Conservation (phyloP, 2,113 vertebrate species). For the Accipiter virgatus region DNA sequence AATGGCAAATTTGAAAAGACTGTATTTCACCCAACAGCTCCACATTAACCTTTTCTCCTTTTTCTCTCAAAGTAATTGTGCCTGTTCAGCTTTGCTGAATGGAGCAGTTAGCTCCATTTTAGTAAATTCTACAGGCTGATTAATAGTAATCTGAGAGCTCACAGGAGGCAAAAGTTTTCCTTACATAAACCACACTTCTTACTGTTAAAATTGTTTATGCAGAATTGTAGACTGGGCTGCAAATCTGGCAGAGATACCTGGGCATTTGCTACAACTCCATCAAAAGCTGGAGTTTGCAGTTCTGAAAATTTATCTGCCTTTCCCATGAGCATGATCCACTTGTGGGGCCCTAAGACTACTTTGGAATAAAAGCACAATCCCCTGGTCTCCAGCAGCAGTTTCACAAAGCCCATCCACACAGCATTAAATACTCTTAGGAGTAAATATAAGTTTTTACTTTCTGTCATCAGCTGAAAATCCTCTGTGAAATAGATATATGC, state of each 20-base stretch:
- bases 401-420: not conserved
- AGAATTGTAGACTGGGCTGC: not conserved
- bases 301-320: not conserved
- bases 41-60: slow-evolving; percentile 6
- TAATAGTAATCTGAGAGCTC: not conserved
- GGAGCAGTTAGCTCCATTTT: not conserved
- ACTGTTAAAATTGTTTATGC: not conserved
- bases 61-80: not conserved
- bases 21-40: not conserved
- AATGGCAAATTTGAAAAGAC: not conserved
- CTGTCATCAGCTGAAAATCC: not conserved
- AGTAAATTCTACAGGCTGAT: not conserved
- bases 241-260: not conserved
- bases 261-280: not conserved
- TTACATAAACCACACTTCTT: not conserved
- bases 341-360: not conserved
- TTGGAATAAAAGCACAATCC: not conserved
- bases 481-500: not conserved
- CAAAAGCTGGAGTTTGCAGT: not conserved
- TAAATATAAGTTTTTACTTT: not conserved
- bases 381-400: not conserved
- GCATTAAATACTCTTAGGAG: not conserved
- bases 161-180: not conserved
- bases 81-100: not conserved
- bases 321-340: not conserved